Conservation (phyloP, 92 coral and sea anemone species). For the Hydrozoanthus gracilis region DNA sequence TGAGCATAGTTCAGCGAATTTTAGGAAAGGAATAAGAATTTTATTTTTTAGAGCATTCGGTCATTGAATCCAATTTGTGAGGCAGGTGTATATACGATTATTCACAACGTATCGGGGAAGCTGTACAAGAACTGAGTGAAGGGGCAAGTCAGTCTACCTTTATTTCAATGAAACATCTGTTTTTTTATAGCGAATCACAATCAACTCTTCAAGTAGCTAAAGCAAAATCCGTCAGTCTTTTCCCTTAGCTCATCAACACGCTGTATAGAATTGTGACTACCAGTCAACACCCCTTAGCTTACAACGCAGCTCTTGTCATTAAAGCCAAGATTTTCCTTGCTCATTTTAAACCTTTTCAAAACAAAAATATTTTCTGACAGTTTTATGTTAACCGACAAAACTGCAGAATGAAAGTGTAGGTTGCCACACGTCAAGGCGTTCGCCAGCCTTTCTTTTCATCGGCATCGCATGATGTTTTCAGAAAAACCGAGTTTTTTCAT, state of each 20-base stretch:
- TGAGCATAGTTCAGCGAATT: background rate
- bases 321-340: background rate
- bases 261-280: background rate
- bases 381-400: background rate
- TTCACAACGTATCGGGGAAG: background rate
- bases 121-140: slow-evolving; percentile 26
- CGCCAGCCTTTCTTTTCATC: slow-evolving; percentile 11
- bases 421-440: slow-evolving; percentile 11
- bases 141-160: background rate
- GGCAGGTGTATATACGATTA: slow-evolving; percentile 21
- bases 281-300: background rate
- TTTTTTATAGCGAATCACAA: slow-evolving; percentile 37
- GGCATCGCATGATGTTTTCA: slow-evolving; percentile 3
- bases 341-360: background rate
- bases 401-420: background rate
- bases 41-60: background rate
- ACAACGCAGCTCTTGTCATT: background rate
- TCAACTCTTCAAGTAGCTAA: slow-evolving; percentile 27
- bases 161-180: slow-evolving; percentile 40
- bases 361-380: background rate
- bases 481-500: background rate
- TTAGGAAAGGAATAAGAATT: background rate
- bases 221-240: slow-evolving; percentile 18
- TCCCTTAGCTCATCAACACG: background rate
- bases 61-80: background rate